A percentile compares a stretch with the other conserved stretches of the same genome.
These are phyloP conservation scores for Paratilapia polleni DNA, from an alignment of 2,113 vertebrate species.

Conservation along the genomic window DNA sequence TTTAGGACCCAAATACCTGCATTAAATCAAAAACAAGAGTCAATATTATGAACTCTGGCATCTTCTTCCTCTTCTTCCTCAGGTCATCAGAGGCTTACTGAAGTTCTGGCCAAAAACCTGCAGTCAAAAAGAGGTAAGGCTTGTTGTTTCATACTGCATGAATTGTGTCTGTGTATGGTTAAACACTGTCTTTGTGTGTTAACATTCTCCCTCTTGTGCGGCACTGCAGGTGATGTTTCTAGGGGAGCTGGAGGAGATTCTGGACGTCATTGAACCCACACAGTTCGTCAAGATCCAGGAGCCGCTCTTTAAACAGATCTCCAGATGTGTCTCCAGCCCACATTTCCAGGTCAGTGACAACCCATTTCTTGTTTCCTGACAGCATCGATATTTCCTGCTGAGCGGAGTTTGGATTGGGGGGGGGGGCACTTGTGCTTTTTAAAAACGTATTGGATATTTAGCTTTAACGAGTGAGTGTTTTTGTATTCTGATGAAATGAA, in stretches of 20 bases:
- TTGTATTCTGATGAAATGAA: fast-evolving
- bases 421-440: background rate
- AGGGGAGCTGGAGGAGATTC: slow-evolving; percentile 97
- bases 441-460: background rate
- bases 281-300: slow-evolving; percentile 99
- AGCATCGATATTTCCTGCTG: background rate
- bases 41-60: background rate
- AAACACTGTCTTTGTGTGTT: background rate
- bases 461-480: background rate
- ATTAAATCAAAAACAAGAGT: background rate
- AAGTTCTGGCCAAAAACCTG: slow-evolving; percentile 99
- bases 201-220: background rate
- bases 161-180: background rate
- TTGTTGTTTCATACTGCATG: fast-evolving
- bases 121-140: slow-evolving; percentile 97
- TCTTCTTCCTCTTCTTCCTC: slow-evolving; percentile 63
- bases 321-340: slow-evolving; percentile 98
- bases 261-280: slow-evolving; percentile 98
- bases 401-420: background rate
- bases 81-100: slow-evolving; percentile 99
- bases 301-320: slow-evolving; percentile 99
- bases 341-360: slow-evolving; percentile 92
- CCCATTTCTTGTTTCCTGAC: background rate
- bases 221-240: slow-evolving; percentile 93
- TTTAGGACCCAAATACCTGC: background rate